A percentile compares a stretch with the other conserved stretches of the same genome.
Evolutionary conservation across 2,888 invertebrate species (phyloP).

Genomic region (Eubasilissa splendida): DNA sequence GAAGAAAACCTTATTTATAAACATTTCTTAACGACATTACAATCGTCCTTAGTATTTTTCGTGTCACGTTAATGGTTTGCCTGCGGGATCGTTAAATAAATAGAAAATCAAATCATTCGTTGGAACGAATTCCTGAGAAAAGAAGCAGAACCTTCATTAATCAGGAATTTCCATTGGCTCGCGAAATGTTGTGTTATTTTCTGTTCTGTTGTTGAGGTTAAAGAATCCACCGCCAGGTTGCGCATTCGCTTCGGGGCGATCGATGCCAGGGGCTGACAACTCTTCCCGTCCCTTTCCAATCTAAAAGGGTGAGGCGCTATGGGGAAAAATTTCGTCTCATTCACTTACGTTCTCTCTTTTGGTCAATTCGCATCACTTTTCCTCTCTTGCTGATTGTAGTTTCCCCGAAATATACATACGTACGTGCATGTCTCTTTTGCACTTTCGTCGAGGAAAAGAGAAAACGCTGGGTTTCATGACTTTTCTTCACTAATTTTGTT

Average conservation of each 20-base stretch:
- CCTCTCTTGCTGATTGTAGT: slow-evolving; percentile 32
- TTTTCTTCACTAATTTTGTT: slow-evolving; percentile 27
- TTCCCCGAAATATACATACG: slow-evolving; percentile 8
- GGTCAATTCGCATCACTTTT: slow-evolving; percentile 36
- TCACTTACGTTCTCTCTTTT: slow-evolving; percentile 16
- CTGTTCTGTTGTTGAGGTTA: slow-evolving; percentile 38
- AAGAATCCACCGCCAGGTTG: slow-evolving; percentile 49
- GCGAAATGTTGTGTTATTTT: too few relatives aligned
- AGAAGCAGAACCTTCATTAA: not conserved
- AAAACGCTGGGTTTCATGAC: slow-evolving; percentile 25
- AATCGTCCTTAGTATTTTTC: too few relatives aligned
- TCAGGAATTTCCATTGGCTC: too few relatives aligned
- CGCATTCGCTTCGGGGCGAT: slow-evolving; percentile 43
- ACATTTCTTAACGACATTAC: too few relatives aligned
- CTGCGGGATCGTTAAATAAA: too few relatives aligned
- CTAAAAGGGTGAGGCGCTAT: slow-evolving; percentile 19
- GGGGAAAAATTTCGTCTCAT: slow-evolving; percentile 26
- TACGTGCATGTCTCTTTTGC: slow-evolving; percentile 13
- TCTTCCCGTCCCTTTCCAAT: slow-evolving; percentile 42
- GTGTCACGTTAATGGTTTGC: too few relatives aligned
- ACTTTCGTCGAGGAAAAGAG: slow-evolving; percentile 63
- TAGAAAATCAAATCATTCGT: too few relatives aligned
- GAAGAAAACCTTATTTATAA: too few relatives aligned
- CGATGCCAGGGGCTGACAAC: slow-evolving; percentile 49
- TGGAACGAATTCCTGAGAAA: not conserved